Percentiles rank a stretch among this genome's conserved stretches.
These are phyloP conservation scores for Lasioglossum morio DNA, from an alignment of 2,888 invertebrate genomes.

Conservation along the genomic window DNA sequence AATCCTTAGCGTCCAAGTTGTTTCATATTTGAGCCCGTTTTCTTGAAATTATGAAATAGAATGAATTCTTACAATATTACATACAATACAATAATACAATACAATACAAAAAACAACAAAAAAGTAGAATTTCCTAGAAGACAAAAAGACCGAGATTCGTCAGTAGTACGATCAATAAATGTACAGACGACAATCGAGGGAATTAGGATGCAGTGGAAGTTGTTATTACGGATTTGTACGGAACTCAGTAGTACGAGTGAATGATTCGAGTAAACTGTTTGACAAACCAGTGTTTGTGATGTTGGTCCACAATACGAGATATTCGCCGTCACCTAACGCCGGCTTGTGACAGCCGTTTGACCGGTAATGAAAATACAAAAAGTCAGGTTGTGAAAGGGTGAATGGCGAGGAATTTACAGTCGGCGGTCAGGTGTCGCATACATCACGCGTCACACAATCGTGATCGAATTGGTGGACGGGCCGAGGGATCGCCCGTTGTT, in stretches of 20 bases:
- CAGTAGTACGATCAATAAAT: background rate
- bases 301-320: background rate
- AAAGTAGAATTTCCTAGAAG: background rate
- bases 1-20: background rate
- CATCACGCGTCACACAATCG: constrained; percentile 40
- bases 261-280: background rate
- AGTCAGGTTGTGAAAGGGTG: background rate
- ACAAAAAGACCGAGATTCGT: background rate
- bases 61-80: too few relatives aligned
- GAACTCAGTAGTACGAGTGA: background rate
- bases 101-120: too few relatives aligned
- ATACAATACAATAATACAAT: too few relatives aligned
- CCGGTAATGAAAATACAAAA: constrained; percentile 10
- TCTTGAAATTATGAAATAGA: too few relatives aligned
- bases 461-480: constrained; percentile 26
- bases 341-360: background rate
- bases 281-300: background rate
- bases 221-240: background rate
- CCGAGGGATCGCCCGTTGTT: background rate
- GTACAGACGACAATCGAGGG: background rate
- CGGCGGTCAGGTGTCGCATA: constrained; percentile 15
- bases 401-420: constrained; percentile 42
- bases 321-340: background rate
- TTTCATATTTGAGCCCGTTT: too few relatives aligned
- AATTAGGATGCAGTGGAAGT: too few relatives aligned